Percentiles rank a stretch among this genome's conserved stretches.
Conservation (phyloP, 2,113 vertebrate species). For the Solea solea region DNA sequence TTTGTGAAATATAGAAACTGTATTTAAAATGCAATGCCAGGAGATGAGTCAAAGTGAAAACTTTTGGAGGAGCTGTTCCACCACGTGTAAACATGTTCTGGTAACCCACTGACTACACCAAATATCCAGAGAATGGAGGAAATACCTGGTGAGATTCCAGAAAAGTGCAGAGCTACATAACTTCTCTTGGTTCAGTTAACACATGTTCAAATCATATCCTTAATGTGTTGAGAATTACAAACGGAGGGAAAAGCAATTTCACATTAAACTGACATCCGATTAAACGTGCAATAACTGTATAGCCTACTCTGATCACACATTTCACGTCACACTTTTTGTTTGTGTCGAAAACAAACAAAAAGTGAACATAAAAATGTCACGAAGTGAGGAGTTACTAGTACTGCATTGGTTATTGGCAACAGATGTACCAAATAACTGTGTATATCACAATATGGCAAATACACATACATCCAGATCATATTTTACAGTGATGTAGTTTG, state of each 20-base stretch:
- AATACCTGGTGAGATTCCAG: constrained; percentile 24
- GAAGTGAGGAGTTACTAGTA: too few species aligned
- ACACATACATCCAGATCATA: too few species aligned
- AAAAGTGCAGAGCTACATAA: neutral
- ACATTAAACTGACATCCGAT: neutral
- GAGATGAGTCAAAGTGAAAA: constrained; percentile 11
- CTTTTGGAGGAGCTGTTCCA: neutral
- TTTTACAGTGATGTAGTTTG: too few species aligned
- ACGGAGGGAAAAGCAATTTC: neutral
- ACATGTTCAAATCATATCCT: neutral
- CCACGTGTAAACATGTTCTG: constrained; percentile 61
- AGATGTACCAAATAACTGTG: too few species aligned
- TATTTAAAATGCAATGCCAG: too few species aligned
- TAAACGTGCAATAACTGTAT: too few species aligned
- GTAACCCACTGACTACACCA: constrained; percentile 38
- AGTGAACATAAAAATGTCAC: too few species aligned
- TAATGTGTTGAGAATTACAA: neutral
- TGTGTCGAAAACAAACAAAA: neutral
- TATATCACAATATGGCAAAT: too few species aligned
- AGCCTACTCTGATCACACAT: constrained; percentile 6
- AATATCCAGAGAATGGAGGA: constrained; percentile 60
- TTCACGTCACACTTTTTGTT: neutral
- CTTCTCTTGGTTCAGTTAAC: constrained; percentile 2
- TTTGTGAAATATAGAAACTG: too few species aligned
- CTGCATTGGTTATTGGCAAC: too few species aligned